A percentile compares a stretch with the other conserved stretches of the same genome.
Conservation (phyloP, 2,113 vertebrate species). For the Malurus alboscapulatus region DNA sequence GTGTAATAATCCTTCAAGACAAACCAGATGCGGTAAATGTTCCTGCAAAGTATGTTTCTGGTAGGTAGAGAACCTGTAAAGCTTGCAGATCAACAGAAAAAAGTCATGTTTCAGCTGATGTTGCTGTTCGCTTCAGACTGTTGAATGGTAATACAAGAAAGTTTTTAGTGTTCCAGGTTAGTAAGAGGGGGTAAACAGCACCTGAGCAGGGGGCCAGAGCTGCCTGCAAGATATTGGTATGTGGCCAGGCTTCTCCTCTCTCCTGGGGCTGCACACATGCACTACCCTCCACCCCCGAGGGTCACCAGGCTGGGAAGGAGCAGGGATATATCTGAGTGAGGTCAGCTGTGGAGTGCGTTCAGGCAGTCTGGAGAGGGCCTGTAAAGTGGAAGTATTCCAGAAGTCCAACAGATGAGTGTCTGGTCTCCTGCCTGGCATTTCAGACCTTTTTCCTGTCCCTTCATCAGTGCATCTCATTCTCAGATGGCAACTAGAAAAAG, state of each 20-base stretch:
- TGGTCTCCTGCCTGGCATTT: neutral
- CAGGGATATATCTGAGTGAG: neutral
- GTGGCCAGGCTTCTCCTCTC: neutral
- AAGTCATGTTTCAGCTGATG: accelerated
- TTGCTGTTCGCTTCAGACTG: neutral
- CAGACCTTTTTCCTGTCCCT: neutral
- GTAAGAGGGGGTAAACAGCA: neutral
- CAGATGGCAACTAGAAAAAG: neutral
- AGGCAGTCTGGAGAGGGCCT: neutral
- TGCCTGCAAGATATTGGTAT: neutral
- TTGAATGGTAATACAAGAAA: neutral
- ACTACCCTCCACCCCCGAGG: accelerated
- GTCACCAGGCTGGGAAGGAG: neutral
- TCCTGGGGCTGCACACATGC: accelerated
- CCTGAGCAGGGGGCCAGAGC: neutral
- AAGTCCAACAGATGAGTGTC: neutral
- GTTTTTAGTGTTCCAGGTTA: neutral
- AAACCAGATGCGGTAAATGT: neutral
- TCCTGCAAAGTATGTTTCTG: neutral
- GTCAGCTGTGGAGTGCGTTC: neutral
- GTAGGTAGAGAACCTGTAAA: neutral
- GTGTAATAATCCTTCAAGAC: neutral
- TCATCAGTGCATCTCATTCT: neutral
- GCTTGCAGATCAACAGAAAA: neutral
- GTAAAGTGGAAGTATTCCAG: neutral